Evolutionary conservation across 2,888 invertebrate genomes (phyloP), one percentile per base, ranked within the genome.

Genomic region (Sarcophaga carnaria): DNA sequence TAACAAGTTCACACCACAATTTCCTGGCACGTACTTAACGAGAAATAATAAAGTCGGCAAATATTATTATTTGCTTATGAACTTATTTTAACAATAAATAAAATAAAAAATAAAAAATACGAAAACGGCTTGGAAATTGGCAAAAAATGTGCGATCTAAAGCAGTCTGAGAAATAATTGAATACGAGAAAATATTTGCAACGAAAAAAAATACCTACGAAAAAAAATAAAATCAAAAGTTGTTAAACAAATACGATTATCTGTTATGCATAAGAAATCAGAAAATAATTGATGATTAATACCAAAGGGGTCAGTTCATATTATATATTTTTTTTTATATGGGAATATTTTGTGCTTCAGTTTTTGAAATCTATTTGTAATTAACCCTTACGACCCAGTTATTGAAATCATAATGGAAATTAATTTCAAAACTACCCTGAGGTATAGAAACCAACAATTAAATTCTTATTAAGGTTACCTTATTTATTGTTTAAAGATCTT

Each of bases 1-100:
- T 89, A 89, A 88, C 89, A 88, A 89, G 88, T 89, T 89, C 89
- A 88, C 89, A 89, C 89, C 89, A 87, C 89, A 89, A 88, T 88
- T 88, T 89, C 89, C 89, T 89, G 89, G 88, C 89, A 89, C 89
- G 89, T 89, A 89, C 89, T 88, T 88, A 87, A 84, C 80, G 70
- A 86, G 86, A 84, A 84, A 84, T 84, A 83, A 84, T 79, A 83
- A 70, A 80, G 86, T 47, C 83, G 82, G 82, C 85, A 85, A 79
- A 85, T 76, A 82, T 78, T 84, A 66, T 71, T 82, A 85, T 85
- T 85, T 85, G 81, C 75, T 85, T 82, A 81, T 70, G 67, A 81
- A 81, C 59, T 78, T 78, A 74, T 70, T 78, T 78, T 69, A 63
- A 81, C 22, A 71, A 71, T 63, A 59, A 82, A 64, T 69, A 71